A percentile compares a stretch with the other conserved stretches of the same genome.
These are phyloP conservation scores for Megalops atlanticus DNA, from an alignment of 2,113 vertebrate genomes.

Conservation along the genomic window DNA sequence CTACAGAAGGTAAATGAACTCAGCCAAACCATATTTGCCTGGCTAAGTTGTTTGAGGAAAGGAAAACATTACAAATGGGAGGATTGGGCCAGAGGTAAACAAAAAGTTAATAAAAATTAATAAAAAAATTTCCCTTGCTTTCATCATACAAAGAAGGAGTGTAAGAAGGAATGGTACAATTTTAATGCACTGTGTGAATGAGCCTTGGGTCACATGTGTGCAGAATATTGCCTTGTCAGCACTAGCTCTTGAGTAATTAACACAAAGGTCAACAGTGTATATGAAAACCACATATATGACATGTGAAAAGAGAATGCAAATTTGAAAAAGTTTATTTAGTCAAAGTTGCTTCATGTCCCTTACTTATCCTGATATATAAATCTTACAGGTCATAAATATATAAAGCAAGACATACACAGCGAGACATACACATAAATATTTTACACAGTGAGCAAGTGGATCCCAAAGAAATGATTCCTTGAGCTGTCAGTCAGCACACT, in stretches of 20 bases:
- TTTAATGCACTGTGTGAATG: too few species aligned
- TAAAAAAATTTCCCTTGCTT: too few species aligned
- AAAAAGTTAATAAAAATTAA: neutral
- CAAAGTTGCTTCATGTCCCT: constrained; percentile 20
- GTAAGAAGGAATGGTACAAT: too few species aligned
- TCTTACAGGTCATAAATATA: neutral
- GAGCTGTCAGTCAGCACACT: neutral
- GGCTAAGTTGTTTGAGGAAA: too few species aligned
- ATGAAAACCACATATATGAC: neutral
- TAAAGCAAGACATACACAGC: constrained; percentile 11
- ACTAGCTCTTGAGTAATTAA: too few species aligned
- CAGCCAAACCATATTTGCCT: too few species aligned
- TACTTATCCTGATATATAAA: constrained; percentile 7
- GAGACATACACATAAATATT: constrained; percentile 18
- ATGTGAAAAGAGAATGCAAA: neutral
- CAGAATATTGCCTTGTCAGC: too few species aligned
- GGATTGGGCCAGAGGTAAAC: neutral
- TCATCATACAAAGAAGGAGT: too few species aligned
- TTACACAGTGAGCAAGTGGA: neutral
- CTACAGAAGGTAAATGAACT: too few species aligned
- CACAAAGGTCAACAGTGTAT: too few species aligned
- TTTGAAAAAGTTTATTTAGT: neutral
- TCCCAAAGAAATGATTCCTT: neutral
- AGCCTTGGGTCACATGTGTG: too few species aligned
- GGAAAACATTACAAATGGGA: too few species aligned